Evolutionary conservation across 2,113 vertebrate genomes (phyloP), one percentile per base, ranked within the genome.

Genomic region (Heliornis fulica): DNA sequence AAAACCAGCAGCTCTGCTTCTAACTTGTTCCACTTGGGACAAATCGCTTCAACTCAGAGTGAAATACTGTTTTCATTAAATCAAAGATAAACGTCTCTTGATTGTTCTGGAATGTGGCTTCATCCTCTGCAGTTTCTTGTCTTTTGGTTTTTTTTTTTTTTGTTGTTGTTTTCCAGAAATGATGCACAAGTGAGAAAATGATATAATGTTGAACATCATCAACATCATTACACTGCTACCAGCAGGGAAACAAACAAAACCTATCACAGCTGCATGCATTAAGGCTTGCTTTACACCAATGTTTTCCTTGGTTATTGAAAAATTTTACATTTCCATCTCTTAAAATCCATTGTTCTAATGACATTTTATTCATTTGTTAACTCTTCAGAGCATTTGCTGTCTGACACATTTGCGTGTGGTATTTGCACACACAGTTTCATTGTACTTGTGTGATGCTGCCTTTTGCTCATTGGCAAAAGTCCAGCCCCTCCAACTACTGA

Each of bases 41-140:
- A 87, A 85, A 63, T 93, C 34, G 9, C n/a, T 87, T 92, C 64
- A 53, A 1, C 43, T 43, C 3, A 0, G 38, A 59, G 57, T 64
- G 66, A 93, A 87, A 90, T 89, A 85, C 23, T 76, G 36, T 51
- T 91, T 97, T 60, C 51, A 60, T 96, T 87, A 90, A 85, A 82
- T 72, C 32, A n/a, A 15, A 46, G 17, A 15, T 45, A 69, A 76
- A 77, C 29, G 41, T 70, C 15, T 65, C 14, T 31, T 46, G 7
- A 9, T 63, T 68, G 31, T 2, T 2, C n/a, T 56, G 50, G 38
- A 69, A 50, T 9, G 2, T 51, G 43, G 53, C 81, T 78, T 87
- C 40, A 61, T 89, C 40, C 57, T 89, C 54, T 89, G 45, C 45
- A 36, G 25, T 40, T 72, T 77, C 43, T 38, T 71, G 15, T 61